These are phyloP conservation scores for Antheraea yamamai DNA, from an alignment of 2,888 invertebrate species.

Conservation along the genomic window DNA sequence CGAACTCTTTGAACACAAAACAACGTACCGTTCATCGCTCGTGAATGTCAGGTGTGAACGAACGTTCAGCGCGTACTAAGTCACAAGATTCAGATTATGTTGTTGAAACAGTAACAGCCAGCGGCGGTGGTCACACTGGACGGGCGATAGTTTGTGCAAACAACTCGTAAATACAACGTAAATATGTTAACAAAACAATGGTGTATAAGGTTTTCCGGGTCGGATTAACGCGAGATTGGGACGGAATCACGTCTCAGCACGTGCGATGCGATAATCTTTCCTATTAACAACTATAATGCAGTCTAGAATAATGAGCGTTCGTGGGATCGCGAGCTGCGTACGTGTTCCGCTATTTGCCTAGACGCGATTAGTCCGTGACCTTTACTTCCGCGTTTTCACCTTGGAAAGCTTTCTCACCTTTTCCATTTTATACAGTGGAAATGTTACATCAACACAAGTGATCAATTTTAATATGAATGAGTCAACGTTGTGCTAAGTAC, in stretches of 20 bases:
- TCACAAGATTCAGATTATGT: constrained; percentile 54
- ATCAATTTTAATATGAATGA: constrained; percentile 56
- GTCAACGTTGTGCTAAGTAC: constrained; percentile 42
- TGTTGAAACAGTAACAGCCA: constrained; percentile 57
- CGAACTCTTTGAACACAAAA: constrained; percentile 38
- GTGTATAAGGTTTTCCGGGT: constrained; percentile 74
- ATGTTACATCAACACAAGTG: constrained; percentile 52
- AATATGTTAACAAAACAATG: constrained; percentile 71
- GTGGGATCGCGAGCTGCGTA: constrained; percentile 43
- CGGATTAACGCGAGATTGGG: constrained; percentile 72
- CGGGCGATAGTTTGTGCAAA: constrained; percentile 66
- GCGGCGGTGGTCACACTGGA: constrained; percentile 55
- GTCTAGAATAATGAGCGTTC: constrained; percentile 52
- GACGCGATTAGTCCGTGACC: constrained; percentile 59
- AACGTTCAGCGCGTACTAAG: constrained; percentile 49
- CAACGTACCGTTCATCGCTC: constrained; percentile 49
- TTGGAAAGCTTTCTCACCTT: constrained; percentile 20
- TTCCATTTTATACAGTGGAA: constrained; percentile 51
- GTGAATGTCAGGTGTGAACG: constrained; percentile 36
- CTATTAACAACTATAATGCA: constrained; percentile 35
- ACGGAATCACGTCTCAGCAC: constrained; percentile 52
- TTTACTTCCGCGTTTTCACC: constrained; percentile 49
- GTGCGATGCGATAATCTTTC: constrained; percentile 61
- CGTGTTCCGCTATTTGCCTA: constrained; percentile 49
- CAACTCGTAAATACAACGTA: constrained; percentile 58